Conservation (phyloP, 2,113 vertebrate genomes). For the Siphamia tubifer region DNA sequence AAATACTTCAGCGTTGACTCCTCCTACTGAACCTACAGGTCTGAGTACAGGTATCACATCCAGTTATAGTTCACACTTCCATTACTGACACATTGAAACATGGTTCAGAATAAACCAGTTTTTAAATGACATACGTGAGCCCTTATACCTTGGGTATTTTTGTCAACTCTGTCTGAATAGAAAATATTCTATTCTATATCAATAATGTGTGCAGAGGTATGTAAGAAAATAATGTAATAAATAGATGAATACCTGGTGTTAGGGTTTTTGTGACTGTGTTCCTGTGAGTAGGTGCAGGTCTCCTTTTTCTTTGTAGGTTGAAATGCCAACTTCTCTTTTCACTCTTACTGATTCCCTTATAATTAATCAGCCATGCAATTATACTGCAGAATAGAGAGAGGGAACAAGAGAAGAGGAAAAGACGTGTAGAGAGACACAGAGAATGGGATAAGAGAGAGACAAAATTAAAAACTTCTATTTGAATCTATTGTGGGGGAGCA, state of each 20-base stretch:
- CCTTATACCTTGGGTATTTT: no score
- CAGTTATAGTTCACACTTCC: no score
- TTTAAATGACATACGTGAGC: no score
- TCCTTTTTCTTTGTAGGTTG: slow-evolving; percentile 45
- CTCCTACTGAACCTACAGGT: no score
- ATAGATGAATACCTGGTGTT: neutral
- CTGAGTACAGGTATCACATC: no score
- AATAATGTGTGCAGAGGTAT: no score
- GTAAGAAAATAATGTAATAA: neutral
- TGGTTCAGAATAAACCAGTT: no score
- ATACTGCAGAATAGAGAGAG: slow-evolving; percentile 53
- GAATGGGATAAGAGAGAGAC: neutral
- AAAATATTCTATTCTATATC: no score
- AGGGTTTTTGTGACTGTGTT: neutral
- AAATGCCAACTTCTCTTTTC: slow-evolving; percentile 70
- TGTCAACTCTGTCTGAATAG: no score
- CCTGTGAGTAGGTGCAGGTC: slow-evolving; percentile 21
- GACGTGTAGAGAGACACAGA: neutral
- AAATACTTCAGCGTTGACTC: no score
- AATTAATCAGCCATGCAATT: slow-evolving; percentile 79
- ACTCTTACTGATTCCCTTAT: slow-evolving; percentile 72
- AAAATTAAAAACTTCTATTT: slow-evolving; percentile 41
- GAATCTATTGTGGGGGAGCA: slow-evolving; percentile 34
- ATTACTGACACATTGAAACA: no score
- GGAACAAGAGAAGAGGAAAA: neutral